Evolutionary conservation across 2,888 invertebrate genomes (phyloP).

Genomic region (Philopedon plagiatum): DNA sequence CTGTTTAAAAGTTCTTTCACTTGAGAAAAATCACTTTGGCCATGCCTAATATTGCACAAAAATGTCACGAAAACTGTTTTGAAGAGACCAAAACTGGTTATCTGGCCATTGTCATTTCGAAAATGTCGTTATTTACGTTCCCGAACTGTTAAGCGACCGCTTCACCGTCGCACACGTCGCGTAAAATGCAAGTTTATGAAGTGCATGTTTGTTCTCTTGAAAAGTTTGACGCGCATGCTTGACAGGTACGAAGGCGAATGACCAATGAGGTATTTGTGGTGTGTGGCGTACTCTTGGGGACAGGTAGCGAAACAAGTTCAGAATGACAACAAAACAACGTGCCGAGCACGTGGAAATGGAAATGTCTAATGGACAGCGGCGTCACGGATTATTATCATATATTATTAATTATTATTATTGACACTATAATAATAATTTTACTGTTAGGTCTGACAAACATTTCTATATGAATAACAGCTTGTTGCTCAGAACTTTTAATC

Average conservation of each 20-base stretch:
- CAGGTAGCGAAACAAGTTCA: constrained; percentile 52
- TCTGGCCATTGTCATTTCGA: constrained; percentile 5
- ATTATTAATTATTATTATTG: too few species aligned
- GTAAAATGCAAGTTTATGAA: constrained; percentile 56
- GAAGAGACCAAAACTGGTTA: constrained; percentile 5
- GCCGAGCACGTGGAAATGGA: constrained; percentile 35
- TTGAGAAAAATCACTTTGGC: not conserved
- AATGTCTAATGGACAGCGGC: not conserved
- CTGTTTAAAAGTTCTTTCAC: constrained; percentile 16
- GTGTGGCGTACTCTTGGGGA: constrained; percentile 51
- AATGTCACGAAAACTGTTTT: constrained; percentile 14
- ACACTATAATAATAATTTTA: too few species aligned
- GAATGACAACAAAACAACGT: constrained; percentile 28
- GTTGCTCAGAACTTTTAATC: too few species aligned
- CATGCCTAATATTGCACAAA: constrained; percentile 18
- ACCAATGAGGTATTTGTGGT: constrained; percentile 53
- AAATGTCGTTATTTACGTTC: constrained; percentile 19
- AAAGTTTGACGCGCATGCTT: constrained; percentile 57
- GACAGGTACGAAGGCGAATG: constrained; percentile 55
- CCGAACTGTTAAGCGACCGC: constrained; percentile 37
- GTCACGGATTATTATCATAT: too few species aligned
- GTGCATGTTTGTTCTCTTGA: constrained; percentile 56
- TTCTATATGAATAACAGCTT: too few species aligned
- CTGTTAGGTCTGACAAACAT: too few species aligned
- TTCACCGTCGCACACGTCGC: constrained; percentile 51